These are phyloP conservation scores for Trididemnum clinides DNA, from an alignment of 23 tunicate genomes.

Conservation along the genomic window DNA sequence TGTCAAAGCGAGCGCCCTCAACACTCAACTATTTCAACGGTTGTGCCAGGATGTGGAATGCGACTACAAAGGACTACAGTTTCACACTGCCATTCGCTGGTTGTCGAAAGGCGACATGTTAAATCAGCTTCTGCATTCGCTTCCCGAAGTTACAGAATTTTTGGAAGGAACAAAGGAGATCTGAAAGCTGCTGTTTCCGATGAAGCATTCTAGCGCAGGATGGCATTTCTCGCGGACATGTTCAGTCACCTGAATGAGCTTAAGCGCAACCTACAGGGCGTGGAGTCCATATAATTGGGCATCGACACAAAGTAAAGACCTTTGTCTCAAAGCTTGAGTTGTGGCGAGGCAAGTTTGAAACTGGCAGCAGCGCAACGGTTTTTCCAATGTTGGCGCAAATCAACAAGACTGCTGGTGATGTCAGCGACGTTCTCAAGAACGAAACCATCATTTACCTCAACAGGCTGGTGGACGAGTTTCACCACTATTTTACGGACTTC, in stretches of 20 bases:
- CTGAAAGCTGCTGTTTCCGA: too few relatives aligned
- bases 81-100: too few relatives aligned
- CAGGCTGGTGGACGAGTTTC: neutral
- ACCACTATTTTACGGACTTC: neutral
- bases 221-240: neutral
- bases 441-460: neutral
- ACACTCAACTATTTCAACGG: too few relatives aligned
- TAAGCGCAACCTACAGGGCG: conserved; percentile 49
- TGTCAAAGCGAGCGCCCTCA: too few relatives aligned
- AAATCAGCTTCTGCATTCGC: too few relatives aligned
- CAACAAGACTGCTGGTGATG: conserved; percentile 29
- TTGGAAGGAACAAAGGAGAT: too few relatives aligned
- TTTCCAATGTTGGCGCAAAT: conserved; percentile 36
- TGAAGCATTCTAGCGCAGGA: too few relatives aligned
- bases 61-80: too few relatives aligned
- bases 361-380: conserved; percentile 39
- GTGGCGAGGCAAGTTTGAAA: conserved; percentile 17
- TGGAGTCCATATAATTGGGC: neutral
- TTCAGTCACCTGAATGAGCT: conserved; percentile 4
- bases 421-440: conserved; percentile 26
- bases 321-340: conserved; percentile 9
- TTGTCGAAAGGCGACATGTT: too few relatives aligned
- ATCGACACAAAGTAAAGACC: conserved; percentile 5
- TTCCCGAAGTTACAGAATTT: too few relatives aligned
- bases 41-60: too few relatives aligned